These are phyloP conservation scores for Euthynnus affinis DNA, from an alignment of 2,797 vertebrate species.

Conservation along the genomic window DNA sequence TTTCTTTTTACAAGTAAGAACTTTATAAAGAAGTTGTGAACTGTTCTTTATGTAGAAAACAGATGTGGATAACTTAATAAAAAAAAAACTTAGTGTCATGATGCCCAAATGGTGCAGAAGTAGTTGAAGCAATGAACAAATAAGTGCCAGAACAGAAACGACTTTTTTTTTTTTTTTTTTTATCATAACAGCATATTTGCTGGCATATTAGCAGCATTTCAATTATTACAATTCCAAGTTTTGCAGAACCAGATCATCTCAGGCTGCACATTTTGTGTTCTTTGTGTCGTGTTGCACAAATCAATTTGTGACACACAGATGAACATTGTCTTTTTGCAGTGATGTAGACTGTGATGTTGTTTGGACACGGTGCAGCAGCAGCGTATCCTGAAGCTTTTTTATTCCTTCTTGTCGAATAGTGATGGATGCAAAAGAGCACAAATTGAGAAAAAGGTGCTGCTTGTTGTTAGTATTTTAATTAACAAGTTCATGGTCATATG, in stretches of 20 bases:
- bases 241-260: not conserved
- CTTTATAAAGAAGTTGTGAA: conserved; percentile 36
- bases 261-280: not conserved
- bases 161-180: too few species aligned
- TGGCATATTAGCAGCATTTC: not conserved
- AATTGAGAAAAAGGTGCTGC: not conserved
- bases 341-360: conserved; percentile 1
- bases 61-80: conserved; percentile 48
- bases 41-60: conserved; percentile 30
- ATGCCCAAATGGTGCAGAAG: not conserved
- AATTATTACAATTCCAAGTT: not conserved
- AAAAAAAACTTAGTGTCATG: not conserved
- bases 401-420: not conserved
- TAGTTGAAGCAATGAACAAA: not conserved
- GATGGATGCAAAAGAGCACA: not conserved
- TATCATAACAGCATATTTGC: not conserved
- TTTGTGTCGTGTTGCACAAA: not conserved
- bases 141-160: not conserved
- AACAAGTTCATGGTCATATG: too few species aligned
- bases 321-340: not conserved
- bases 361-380: not conserved
- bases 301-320: not conserved
- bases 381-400: not conserved
- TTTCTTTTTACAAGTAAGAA: conserved; percentile 18
- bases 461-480: not conserved